phyloP scores from a whole-genome alignment of 37 sponge, comb jelly and placozoan genomes.

The Halichondria panicea region DNA sequence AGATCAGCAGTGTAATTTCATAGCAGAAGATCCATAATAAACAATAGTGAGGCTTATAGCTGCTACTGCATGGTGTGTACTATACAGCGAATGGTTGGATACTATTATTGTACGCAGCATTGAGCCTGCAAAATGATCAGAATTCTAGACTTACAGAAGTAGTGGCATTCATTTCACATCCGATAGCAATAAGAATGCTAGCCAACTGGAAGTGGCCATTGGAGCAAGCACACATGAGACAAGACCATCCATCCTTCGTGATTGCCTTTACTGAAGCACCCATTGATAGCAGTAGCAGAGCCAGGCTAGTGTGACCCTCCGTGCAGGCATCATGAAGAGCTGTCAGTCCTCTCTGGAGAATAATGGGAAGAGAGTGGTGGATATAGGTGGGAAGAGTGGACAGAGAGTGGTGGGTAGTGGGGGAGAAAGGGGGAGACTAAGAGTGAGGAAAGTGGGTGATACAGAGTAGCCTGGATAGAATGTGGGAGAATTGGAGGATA shows the following conservation, averaged over 20 bases:
- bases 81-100: too few relatives aligned
- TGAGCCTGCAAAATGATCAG: not conserved
- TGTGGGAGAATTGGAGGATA: too few relatives aligned
- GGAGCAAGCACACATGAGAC: slow-evolving; percentile 65
- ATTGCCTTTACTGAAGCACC: slow-evolving; percentile 42
- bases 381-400: too few relatives aligned
- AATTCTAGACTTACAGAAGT: slow-evolving; percentile 36
- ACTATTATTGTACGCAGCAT: not conserved
- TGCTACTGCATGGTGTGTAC: not conserved
- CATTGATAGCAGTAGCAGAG: slow-evolving; percentile 46
- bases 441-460: too few relatives aligned
- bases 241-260: slow-evolving; percentile 70
- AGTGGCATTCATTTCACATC: slow-evolving; percentile 41
- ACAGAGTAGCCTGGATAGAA: too few relatives aligned
- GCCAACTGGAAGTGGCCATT: slow-evolving; percentile 53
- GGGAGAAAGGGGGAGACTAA: too few relatives aligned
- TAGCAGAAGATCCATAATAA: not conserved
- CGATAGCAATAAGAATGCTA: slow-evolving; percentile 43
- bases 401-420: too few relatives aligned
- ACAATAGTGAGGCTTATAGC: not conserved
- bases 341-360: slow-evolving; percentile 61
- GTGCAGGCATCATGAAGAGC: slow-evolving; percentile 71
- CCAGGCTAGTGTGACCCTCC: slow-evolving; percentile 48
- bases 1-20: not conserved
- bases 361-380: too few relatives aligned